Base-by-base conservation (phyloP, 2,888 invertebrate species). In the Itoplectis maculator region DNA sequence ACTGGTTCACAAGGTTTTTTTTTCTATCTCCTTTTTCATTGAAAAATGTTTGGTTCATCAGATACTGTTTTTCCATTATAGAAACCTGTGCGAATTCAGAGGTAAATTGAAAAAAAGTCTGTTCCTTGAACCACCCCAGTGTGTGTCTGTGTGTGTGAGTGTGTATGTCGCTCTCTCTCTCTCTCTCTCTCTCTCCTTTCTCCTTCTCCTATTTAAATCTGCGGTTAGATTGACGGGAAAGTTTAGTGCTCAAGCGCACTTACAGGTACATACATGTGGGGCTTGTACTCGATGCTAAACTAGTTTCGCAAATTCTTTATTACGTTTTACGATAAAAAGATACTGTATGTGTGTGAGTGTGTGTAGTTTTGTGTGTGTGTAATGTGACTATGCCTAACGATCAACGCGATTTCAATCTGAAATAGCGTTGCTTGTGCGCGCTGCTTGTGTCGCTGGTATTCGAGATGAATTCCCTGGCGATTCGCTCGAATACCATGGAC, bases 221-320 rank as follows among this genome's bases (percentile, higher is more conserved):
- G 56, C 65, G 66, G 72, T 72, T 76, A 73, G 63, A 83, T 66
- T 78, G 79, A 75, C 68, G 78, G 75, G 54, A 75, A 79, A 56
- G 66, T 70, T 75, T 40, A 82, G 84, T 79, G 84, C 81, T 79
- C 79, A 69, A 78, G 75, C 77, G 81, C 84, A 84, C 84, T 82
- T 66, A 70, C 85, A 85, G 85, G 85, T 85, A 85, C 85, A 82
- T 76, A 72, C 29, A 72, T 80, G 66, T 72, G 68, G 61, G 68
- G 68, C 76, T 81, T 77, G 72, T 69, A 73, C 72, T 78, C 69
- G 63, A 73, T 78, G 56, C 73, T 74, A 56, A 69, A 56, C 18
- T 78, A 74, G 29, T 78, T 78, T 77, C 35, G 69, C 54, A 65
- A 78, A 78, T 29, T 29, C 47, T 74, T 69, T 23, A 1, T 8